These are phyloP conservation scores for Dipodomys merriami DNA, from an alignment of 2,113 vertebrate species.

Conservation along the genomic window DNA sequence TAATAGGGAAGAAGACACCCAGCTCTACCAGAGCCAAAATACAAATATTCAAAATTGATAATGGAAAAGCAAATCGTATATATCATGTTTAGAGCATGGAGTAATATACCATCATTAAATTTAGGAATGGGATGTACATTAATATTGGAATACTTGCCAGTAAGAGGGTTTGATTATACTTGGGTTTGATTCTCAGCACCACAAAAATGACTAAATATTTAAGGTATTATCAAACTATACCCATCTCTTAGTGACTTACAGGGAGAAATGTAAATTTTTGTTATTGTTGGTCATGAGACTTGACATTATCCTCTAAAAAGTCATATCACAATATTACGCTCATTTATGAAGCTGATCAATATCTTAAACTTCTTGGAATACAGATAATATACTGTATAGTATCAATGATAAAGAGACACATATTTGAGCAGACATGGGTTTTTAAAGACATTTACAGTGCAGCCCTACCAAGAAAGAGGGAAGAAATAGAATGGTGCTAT, in stretches of 20 bases:
- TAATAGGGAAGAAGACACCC: constrained; percentile 2
- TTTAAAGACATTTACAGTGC: background rate
- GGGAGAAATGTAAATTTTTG: background rate
- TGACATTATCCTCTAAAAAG: background rate
- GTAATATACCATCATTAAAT: background rate
- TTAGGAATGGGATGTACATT: background rate
- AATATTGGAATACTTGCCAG: background rate
- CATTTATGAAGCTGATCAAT: background rate
- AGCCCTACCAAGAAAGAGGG: background rate
- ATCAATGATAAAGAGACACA: background rate
- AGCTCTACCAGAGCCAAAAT: constrained; percentile 1
- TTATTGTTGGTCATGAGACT: too few species aligned
- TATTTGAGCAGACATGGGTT: background rate
- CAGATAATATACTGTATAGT: background rate
- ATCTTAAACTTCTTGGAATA: constrained; percentile 4
- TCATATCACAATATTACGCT: background rate
- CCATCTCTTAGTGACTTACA: background rate
- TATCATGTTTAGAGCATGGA: background rate
- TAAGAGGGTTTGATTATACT: too few species aligned
- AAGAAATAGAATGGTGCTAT: background rate
- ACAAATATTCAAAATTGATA: constrained; percentile 43
- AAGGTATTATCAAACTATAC: background rate
- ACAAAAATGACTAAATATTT: background rate
- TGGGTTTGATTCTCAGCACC: background rate
- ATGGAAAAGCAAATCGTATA: constrained; percentile 7